A percentile compares a stretch with the other conserved stretches of the same genome.
These are phyloP conservation scores for Limosa lapponica DNA, from an alignment of 2,797 vertebrate species.

Conservation along the genomic window DNA sequence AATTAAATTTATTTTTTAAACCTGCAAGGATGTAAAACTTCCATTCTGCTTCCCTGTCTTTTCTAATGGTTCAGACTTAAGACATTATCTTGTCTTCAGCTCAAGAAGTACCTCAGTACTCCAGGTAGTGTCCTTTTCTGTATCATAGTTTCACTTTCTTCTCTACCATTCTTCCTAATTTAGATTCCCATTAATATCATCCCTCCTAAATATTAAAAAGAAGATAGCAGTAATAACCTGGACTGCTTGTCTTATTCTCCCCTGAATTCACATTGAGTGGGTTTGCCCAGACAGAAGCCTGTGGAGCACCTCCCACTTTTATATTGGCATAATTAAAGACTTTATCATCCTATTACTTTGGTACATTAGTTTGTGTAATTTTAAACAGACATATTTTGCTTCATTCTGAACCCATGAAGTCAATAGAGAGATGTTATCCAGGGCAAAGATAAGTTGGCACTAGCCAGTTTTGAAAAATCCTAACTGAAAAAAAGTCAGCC, in stretches of 20 bases:
- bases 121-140: not conserved
- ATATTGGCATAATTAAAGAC: not conserved
- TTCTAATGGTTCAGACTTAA: not conserved
- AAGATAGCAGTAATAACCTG: not conserved
- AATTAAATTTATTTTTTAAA: not conserved
- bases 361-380: not conserved
- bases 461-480: not conserved
- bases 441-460: not conserved
- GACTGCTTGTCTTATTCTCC: not conserved
- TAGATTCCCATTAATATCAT: not conserved
- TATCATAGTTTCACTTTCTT: not conserved
- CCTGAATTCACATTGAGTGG: not conserved
- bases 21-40: not conserved
- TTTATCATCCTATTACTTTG: not conserved
- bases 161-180: not conserved
- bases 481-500: rapidly evolving
- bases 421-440: not conserved
- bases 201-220: not conserved
- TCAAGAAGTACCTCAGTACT: not conserved
- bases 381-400: not conserved
- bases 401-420: not conserved
- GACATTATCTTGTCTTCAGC: rapidly evolving
- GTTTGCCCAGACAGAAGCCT: not conserved
- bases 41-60: not conserved
- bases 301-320: not conserved